Evolutionary conservation across 2,113 vertebrate species (phyloP).

Genomic region (Tursiops truncatus): DNA sequence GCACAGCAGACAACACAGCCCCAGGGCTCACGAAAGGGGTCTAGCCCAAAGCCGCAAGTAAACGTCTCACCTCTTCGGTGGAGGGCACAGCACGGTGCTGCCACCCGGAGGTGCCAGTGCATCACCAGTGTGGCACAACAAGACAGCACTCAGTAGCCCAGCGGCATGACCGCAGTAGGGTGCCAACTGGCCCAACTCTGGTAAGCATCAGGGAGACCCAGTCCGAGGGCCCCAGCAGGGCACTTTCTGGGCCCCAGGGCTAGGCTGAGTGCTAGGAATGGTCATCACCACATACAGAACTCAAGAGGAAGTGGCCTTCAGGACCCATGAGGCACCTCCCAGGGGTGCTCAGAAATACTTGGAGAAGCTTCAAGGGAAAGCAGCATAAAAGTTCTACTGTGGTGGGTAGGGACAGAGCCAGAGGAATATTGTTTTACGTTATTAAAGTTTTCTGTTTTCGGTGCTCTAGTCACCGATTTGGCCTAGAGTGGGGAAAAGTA

Average conservation of each 20-base stretch:
- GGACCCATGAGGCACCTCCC: background rate
- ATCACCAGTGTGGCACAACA: background rate
- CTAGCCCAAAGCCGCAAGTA: background rate
- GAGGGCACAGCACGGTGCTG: background rate
- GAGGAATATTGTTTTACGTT: background rate
- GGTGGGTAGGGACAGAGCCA: background rate
- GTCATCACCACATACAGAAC: no score
- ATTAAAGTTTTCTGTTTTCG: background rate
- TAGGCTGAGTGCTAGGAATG: background rate
- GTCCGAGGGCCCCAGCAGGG: background rate
- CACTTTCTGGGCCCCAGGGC: background rate
- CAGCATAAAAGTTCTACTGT: background rate
- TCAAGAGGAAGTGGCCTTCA: background rate
- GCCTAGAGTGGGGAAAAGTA: background rate
- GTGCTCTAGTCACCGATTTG: background rate
- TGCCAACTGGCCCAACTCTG: no score
- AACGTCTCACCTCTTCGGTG: background rate
- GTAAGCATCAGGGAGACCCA: background rate
- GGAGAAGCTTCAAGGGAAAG: background rate
- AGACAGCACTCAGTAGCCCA: no score
- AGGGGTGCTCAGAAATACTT: background rate
- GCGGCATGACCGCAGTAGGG: rapidly evolving
- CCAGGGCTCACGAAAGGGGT: background rate
- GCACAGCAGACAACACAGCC: background rate
- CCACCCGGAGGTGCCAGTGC: background rate